Evolutionary conservation across 2,888 invertebrate genomes (phyloP).

Genomic region (Axea sp.): DNA sequence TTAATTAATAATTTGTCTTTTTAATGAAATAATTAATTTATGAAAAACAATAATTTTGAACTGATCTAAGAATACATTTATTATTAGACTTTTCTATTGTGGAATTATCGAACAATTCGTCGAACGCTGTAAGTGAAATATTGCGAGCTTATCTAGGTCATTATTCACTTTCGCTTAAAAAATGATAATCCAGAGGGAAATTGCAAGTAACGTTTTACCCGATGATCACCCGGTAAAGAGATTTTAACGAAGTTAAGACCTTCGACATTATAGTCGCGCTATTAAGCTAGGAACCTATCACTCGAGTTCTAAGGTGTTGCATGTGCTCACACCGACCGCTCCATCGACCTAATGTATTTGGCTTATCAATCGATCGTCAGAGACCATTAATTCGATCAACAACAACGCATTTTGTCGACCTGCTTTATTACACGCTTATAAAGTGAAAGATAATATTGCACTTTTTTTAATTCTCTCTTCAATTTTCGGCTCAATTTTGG

Average conservation of each 20-base stretch:
- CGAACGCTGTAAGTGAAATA: conserved; percentile 2
- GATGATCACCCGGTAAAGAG: conserved; percentile 35
- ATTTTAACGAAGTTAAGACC: conserved; percentile 52
- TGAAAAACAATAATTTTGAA: too few relatives aligned
- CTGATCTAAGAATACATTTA: too few relatives aligned
- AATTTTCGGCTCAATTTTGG: too few relatives aligned
- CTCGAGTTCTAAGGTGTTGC: conserved; percentile 41
- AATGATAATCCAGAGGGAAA: conserved; percentile 28
- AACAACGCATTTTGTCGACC: conserved; percentile 22
- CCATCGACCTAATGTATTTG: conserved; percentile 39
- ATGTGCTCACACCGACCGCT: conserved; percentile 15
- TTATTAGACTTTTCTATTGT: too few relatives aligned
- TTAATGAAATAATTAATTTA: too few relatives aligned
- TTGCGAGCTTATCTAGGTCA: conserved; percentile 21
- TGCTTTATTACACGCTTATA: conserved; percentile 13
- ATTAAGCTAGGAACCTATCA: conserved; percentile 30
- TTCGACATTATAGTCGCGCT: conserved; percentile 28
- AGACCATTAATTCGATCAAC: conserved; percentile 41
- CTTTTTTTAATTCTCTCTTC: too few relatives aligned
- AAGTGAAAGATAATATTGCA: not conserved
- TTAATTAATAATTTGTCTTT: too few relatives aligned
- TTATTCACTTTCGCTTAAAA: conserved; percentile 12
- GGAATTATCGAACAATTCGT: conserved; percentile 4
- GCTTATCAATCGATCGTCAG: conserved; percentile 47
- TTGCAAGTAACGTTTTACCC: conserved; percentile 26